These are phyloP conservation scores for Aspidapion aeneum DNA, from an alignment of 2,888 invertebrate species.

Conservation along the genomic window DNA sequence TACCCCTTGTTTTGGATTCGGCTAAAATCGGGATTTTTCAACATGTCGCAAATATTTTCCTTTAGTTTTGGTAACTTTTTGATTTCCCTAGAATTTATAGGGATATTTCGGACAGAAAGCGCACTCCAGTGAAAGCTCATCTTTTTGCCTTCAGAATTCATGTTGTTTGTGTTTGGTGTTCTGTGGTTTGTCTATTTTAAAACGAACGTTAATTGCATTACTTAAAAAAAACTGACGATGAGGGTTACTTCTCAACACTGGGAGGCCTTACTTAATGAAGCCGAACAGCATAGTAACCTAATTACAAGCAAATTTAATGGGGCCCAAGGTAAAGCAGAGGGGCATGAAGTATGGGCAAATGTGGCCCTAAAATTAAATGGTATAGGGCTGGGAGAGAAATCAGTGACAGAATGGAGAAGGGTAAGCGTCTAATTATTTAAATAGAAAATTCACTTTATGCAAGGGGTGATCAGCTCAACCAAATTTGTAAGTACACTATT, in stretches of 20 bases:
- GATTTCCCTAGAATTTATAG: not conserved
- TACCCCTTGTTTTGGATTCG: not conserved
- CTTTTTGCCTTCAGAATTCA: too few species aligned
- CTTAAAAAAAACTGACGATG: too few species aligned
- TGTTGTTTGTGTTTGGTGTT: too few species aligned
- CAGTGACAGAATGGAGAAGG: slow-evolving; percentile 3
- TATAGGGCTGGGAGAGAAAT: slow-evolving; percentile 3
- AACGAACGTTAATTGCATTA: too few species aligned
- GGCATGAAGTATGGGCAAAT: not conserved
- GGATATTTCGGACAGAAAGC: too few species aligned
- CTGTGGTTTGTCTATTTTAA: too few species aligned
- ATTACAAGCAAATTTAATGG: slow-evolving; percentile 7
- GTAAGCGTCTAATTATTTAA: not conserved
- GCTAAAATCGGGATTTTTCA: not conserved
- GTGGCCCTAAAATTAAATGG: slow-evolving; percentile 6
- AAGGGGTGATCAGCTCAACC: too few species aligned
- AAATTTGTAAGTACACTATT: too few species aligned
- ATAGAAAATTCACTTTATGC: not conserved
- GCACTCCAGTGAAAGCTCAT: too few species aligned
- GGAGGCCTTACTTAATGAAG: not conserved
- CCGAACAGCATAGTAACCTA: slow-evolving; percentile 2
- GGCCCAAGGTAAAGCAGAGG: slow-evolving; percentile 3
- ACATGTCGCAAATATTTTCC: not conserved
- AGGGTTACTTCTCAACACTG: slow-evolving; percentile 7
- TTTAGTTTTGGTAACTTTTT: not conserved